Evolutionary conservation across 2,113 vertebrate genomes (phyloP).

Genomic region (Globicephala melas): DNA sequence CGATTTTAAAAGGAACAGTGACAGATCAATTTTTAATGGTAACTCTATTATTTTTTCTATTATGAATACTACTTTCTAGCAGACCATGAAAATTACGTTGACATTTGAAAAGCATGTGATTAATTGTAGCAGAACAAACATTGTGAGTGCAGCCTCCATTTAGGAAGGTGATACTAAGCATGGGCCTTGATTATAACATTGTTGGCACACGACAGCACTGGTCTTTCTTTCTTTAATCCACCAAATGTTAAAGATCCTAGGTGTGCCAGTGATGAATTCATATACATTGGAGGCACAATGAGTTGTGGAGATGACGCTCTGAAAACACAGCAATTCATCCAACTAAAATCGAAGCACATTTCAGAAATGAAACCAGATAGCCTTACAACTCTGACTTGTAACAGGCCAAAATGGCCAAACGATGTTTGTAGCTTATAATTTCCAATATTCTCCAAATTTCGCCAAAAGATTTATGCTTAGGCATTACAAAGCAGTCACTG

Average conservation of each 20-base stretch:
- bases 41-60: slow-evolving; percentile 76
- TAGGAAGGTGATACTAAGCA: slow-evolving; percentile 52
- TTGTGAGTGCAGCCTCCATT: background rate
- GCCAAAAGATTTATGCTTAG: slow-evolving; percentile 3
- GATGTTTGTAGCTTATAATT: background rate
- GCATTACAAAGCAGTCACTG: background rate
- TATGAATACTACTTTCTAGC: slow-evolving; percentile 66
- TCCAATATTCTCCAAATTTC: background rate
- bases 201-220: background rate
- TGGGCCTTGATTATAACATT: background rate
- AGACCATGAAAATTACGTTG: slow-evolving; percentile 76
- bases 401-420: background rate
- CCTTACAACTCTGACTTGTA: background rate
- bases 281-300: background rate
- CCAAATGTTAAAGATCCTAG: slow-evolving; percentile 24
- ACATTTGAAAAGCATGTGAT: slow-evolving; percentile 76
- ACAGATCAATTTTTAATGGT: slow-evolving; percentile 80
- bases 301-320: background rate
- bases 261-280: slow-evolving; percentile 35
- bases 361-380: slow-evolving; percentile 16
- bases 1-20: slow-evolving; percentile 75
- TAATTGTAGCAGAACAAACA: slow-evolving; percentile 72
- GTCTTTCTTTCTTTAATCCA: background rate
- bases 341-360: background rate
- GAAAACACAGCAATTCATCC: background rate